These are phyloP conservation scores for Tipula vernalis DNA, from an alignment of 2,888 invertebrate genomes.

Conservation along the genomic window DNA sequence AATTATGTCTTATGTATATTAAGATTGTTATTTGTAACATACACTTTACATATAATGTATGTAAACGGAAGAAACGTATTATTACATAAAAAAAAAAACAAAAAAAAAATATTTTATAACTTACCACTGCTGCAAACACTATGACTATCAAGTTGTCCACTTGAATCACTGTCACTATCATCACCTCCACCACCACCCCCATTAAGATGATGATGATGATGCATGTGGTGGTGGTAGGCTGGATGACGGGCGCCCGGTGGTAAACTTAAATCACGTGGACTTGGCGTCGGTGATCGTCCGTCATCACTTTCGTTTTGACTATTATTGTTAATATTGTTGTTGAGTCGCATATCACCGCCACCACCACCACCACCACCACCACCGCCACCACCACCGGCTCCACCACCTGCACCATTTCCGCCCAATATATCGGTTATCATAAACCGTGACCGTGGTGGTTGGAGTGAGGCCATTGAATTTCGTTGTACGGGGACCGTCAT, in stretches of 20 bases:
- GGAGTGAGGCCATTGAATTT: slow-evolving; percentile 44
- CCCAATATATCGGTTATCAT: slow-evolving; percentile 84
- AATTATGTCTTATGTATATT: neutral
- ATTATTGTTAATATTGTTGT: slow-evolving; percentile 20
- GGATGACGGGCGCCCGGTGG: slow-evolving; percentile 24
- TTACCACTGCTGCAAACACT: slow-evolving; percentile 24
- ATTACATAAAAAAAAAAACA: neutral
- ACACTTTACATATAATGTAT: neutral
- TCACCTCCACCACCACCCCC: slow-evolving; percentile 35
- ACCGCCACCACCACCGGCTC: slow-evolving; percentile 25
- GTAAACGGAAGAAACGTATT: neutral
- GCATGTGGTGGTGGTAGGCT: slow-evolving; percentile 15
- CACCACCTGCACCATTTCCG: slow-evolving; percentile 39
- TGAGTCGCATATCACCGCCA: slow-evolving; percentile 17
- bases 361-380: slow-evolving; percentile 20
- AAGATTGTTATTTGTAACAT: neutral
- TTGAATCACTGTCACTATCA: slow-evolving; percentile 36
- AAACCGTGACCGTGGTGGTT: slow-evolving; percentile 64
- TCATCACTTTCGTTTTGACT: slow-evolving; percentile 22
- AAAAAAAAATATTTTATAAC: neutral
- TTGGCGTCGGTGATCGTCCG: slow-evolving; percentile 34
- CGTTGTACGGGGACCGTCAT: slow-evolving; percentile 38
- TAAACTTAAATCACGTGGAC: slow-evolving; percentile 24
- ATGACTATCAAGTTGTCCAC: slow-evolving; percentile 28
- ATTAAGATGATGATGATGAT: slow-evolving; percentile 29